Evolutionary conservation across 2,888 invertebrate genomes (phyloP).

Genomic region (Scelioninae gen. 1): DNA sequence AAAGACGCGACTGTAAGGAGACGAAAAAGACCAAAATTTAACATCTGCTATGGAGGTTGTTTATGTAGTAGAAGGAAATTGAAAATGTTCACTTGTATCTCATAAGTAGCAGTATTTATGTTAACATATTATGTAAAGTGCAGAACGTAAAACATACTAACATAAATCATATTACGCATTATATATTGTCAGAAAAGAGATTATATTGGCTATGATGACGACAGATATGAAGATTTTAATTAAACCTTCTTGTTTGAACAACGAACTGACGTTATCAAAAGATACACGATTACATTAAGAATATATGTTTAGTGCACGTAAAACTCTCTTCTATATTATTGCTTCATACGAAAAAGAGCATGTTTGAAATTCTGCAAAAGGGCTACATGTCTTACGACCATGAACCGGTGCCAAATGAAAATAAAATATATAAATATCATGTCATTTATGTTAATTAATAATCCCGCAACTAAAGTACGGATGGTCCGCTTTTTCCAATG

Average conservation of each 20-base stretch:
- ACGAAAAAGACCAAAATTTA: constrained; percentile 22
- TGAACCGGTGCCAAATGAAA: too few species aligned
- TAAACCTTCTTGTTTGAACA: not conserved
- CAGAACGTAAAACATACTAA: not conserved
- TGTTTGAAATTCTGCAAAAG: too few species aligned
- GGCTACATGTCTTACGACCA: too few species aligned
- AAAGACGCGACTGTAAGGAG: not conserved
- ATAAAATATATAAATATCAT: too few species aligned
- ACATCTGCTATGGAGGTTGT: constrained; percentile 18
- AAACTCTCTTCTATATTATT: too few species aligned
- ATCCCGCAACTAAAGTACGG: too few species aligned
- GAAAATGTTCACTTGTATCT: constrained; percentile 30
- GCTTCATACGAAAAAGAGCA: too few species aligned
- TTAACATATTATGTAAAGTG: constrained; percentile 16
- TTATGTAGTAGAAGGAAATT: constrained; percentile 32
- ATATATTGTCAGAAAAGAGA: constrained; percentile 3
- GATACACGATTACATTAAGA: too few species aligned
- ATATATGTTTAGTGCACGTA: too few species aligned
- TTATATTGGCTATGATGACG: not conserved
- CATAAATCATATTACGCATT: constrained; percentile 5
- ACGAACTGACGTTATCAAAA: not conserved
- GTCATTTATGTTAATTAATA: too few species aligned
- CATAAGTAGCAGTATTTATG: constrained; percentile 8
- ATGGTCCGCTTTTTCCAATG: too few species aligned
- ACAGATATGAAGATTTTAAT: not conserved